Evolutionary conservation across 2,888 invertebrate species (phyloP).

Genomic region (Lasioglossum villosulum): DNA sequence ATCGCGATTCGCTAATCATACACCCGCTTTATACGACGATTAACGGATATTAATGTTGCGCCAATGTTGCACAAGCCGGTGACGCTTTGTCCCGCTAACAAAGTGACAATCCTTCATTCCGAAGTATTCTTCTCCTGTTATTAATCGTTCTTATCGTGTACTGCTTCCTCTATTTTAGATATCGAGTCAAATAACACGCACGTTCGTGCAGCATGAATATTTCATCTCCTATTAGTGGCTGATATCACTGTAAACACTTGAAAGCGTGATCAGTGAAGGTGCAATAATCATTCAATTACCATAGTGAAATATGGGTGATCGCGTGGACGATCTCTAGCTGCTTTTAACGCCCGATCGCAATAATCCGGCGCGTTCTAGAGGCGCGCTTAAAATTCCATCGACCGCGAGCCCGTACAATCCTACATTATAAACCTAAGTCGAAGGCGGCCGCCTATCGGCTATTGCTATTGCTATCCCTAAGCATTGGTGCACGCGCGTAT

Average conservation of each 20-base stretch:
- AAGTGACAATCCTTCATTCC: neutral
- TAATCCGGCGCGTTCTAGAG: constrained; percentile 27
- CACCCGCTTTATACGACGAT: neutral
- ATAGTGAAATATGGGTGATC: neutral
- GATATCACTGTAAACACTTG: neutral
- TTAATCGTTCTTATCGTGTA: neutral
- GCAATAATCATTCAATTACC: neutral
- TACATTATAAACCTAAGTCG: constrained; percentile 66
- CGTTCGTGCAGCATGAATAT: too few relatives aligned
- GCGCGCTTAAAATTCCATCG: constrained; percentile 69
- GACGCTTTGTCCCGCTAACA: neutral
- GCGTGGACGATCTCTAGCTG: constrained; percentile 5
- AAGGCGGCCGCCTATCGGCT: constrained; percentile 60
- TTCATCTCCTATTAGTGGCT: neutral
- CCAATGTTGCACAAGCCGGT: neutral
- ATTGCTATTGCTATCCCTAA: constrained; percentile 23
- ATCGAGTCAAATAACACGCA: neutral
- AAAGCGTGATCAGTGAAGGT: neutral
- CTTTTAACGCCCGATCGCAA: constrained; percentile 42
- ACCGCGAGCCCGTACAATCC: constrained; percentile 59
- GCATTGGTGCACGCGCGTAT: neutral
- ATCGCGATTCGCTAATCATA: neutral
- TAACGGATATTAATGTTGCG: constrained; percentile 6
- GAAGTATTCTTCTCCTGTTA: neutral
- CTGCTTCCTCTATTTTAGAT: neutral